Evolutionary conservation across 2,797 vertebrate genomes (phyloP).

Genomic region (Manis crassicaudata): DNA sequence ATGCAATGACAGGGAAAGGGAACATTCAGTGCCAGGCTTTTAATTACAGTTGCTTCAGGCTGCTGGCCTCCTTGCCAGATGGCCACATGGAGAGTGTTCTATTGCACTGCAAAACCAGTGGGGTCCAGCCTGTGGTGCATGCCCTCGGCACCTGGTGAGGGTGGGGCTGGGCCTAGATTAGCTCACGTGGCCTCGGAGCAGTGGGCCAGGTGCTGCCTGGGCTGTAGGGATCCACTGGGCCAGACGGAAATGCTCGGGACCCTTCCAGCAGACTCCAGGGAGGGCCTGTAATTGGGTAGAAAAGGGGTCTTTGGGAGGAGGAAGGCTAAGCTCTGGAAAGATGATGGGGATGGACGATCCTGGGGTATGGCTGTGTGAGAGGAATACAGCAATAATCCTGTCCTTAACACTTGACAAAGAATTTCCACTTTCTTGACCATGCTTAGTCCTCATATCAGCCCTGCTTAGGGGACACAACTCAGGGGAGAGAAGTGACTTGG

Average conservation of each 20-base stretch:
- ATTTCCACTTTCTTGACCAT: background rate
- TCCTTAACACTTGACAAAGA: background rate
- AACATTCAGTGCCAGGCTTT: slow-evolving; percentile 75
- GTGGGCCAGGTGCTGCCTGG: background rate
- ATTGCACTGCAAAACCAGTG: slow-evolving; percentile 17
- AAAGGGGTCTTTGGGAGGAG: slow-evolving; percentile 31
- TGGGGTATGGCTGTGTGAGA: background rate
- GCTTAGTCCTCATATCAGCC: background rate
- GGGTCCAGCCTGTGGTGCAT: background rate
- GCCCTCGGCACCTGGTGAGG: background rate
- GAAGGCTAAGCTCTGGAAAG: slow-evolving; percentile 1
- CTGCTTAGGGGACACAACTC: background rate
- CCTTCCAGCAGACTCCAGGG: background rate
- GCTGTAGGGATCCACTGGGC: background rate
- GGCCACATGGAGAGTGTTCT: slow-evolving; percentile 50
- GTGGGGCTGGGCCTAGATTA: background rate
- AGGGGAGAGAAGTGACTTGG: slow-evolving; percentile 8
- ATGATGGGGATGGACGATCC: background rate
- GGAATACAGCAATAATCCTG: background rate
- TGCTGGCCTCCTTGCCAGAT: slow-evolving; percentile 64
- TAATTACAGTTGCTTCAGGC: slow-evolving; percentile 76
- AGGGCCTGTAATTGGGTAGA: background rate
- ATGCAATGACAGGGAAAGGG: slow-evolving; percentile 74
- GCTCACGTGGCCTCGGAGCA: background rate
- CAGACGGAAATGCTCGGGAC: slow-evolving; percentile 16